Base-by-base conservation (phyloP, 2,113 vertebrate species). In the Otus sunia region DNA sequence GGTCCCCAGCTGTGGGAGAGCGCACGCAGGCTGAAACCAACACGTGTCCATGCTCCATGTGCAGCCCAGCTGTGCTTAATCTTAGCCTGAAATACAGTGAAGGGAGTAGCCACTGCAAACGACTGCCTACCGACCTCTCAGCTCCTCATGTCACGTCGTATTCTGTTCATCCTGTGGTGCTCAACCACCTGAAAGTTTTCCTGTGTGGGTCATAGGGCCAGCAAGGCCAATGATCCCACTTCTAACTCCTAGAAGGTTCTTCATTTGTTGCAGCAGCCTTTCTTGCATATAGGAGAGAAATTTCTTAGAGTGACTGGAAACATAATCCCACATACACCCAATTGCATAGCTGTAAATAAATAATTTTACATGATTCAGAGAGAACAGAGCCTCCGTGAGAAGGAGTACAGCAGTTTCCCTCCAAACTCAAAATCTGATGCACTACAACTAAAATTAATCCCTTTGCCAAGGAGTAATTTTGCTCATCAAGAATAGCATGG, bases 121-220 rank as follows among this genome's bases (percentile, higher is more conserved):
- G 0, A 3, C 50, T 81, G 68, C 84, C 22, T 16, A 53, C 55
- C 59, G 66, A 29, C 29, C 39, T 47, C 72, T 30, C 66, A 41
- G 43, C 34, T 62, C 20, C 30, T 76, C 9, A 0, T 9, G 34
- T 22, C 45, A 6, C 0, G 1, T 23, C 0, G 0, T 60, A 49
- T 39, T 52, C 66, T 68, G 43, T 10, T 18, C 41, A 39, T 12
- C 30, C 49, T 0, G 0, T 20, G 63, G 39, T 3, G 3, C 34
- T 14, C 60, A 66, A 27, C 34, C 11, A 23, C 39, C 56, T 26
- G 5, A 39, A 77, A 52, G 30, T 3, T 69, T 69, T 50, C 29
- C 50, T 56, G 0, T 10, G 7, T 12, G 45, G 8, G 25, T 53
- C 22, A 30, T 6, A 34, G 26, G 19, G 47, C 34, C 63, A 56